Base-by-base conservation (phyloP, 2,113 vertebrate genomes). In the Poeciliopsis retropinna region DNA sequence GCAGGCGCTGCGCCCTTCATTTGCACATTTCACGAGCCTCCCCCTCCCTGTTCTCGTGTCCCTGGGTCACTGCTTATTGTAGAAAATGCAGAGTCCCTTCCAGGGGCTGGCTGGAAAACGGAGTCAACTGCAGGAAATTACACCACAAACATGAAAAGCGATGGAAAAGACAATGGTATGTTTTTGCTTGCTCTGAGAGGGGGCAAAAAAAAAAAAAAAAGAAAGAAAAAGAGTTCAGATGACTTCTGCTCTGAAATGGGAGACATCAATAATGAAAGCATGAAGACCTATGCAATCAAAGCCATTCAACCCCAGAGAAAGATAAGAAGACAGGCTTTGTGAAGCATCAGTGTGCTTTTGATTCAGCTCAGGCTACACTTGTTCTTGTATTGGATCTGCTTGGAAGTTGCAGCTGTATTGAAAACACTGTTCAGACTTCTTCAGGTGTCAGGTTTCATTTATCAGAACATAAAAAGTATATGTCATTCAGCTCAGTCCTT, bases 1-100 rank as follows among this genome's bases (percentile, higher is more conserved):
- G 57, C 62, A 72, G 79, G 81, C 72, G 44, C 60, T 31, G 39
- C 67, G 75, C 44, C 8, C 44, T 79, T 62, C 39, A 82, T 87
- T 87, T 85, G 72, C 60, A 88, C 80, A 71, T 79, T 81, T 80
- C 44, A 61, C 70, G 34, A 73, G 75, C 47, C 80, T 19, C 74
- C 44, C 79, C 70, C 66, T 66, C 68, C 37, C 25, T 63, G 34
- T 66, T 60, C 64, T 54, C 2, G 14, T 66, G 76, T 83, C 80
- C 73, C 5, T 13, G 68, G 72, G 79, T 84, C 37, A 1, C 30
- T 64, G 15, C 66, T 76, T 87, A 76, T 85, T 78, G 69, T 72
- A 78, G 65, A 68, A 82, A 76, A 82, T 69, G 72, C 44, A 66
- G 69, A 83, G 62, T n/a, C 41, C 62, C 73, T 84, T 22, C 44